Evolutionary conservation across 2,113 vertebrate species (phyloP), one percentile per base, ranked within the genome.

Genomic region (Lethenteron reissneri): DNA sequence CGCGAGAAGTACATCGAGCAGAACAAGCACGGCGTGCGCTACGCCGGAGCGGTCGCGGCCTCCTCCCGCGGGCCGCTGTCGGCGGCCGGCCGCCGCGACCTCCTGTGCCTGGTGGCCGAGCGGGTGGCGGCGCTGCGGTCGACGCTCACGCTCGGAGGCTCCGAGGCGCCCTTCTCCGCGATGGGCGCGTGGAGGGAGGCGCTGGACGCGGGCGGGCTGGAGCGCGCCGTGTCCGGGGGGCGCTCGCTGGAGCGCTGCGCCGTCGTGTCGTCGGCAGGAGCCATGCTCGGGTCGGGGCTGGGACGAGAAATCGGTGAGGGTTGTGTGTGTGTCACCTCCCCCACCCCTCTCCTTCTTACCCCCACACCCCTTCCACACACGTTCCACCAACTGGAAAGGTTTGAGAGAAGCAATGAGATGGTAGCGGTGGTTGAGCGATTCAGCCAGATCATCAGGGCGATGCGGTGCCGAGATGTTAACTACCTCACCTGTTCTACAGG

Each of bases 261-360:
- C 0, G 95, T 97, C 14, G 95, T 99, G 78, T 89, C 89, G 72
- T 97, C 94, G 10, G 89, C 92, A 1, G 95, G 95, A 9, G 87
- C 95, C 75, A 95, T 97, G 79, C 81, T 99, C 72, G 89, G 85
- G 77, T 99, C 95, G 3, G 85, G 86, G 10, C 79, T 95, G 73
- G 95, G 95, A 9, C 80, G 84, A 11, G 92, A 99, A 82, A 97
- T 99, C 71, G 95, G 88, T 90, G 81, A 78, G 87, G 85, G 70
- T 60, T 82, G 8, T 56, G 56, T 71, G 69, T 25, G 41, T 41
- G 25, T 25, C 25, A 25, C 25, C 41, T 1, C 41, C n/a, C 41
- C 41, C 41, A 6, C 41, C 6, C 41, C 41, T 41, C 6, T 41
- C 41, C 41, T 41, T 41, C 41, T 41, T 5, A 41, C 41, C 41